Conservation (phyloP, 2,888 invertebrate genomes). For the Ferrisia virgata region DNA sequence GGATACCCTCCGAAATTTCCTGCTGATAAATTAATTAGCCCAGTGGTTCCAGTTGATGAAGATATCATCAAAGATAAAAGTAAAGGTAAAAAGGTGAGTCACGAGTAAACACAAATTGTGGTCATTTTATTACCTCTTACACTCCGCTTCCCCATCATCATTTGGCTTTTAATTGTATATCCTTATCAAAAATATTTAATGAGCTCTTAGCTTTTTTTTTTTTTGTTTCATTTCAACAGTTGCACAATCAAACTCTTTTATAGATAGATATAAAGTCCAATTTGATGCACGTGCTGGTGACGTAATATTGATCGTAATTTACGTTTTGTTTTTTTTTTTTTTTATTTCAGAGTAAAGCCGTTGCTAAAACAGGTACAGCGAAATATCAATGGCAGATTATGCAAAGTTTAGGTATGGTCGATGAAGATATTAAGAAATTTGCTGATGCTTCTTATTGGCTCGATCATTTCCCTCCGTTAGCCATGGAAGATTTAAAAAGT, state of each 20-base stretch:
- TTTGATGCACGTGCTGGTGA: not conserved
- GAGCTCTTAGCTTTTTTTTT: conserved; percentile 22
- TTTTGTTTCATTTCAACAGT: conserved; percentile 30
- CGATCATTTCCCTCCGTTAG: conserved; percentile 92
- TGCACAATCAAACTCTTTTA: not conserved
- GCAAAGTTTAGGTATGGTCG: conserved; percentile 81
- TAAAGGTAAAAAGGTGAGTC: conserved; percentile 77
- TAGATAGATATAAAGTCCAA: not conserved
- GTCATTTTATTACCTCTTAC: not conserved
- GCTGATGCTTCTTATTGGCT: conserved; percentile 90
- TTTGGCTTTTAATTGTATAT: not conserved
- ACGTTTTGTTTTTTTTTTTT: conserved; percentile 11
- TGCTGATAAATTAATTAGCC: conserved; percentile 55
- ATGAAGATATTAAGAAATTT: conserved; percentile 91
- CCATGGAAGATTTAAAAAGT: conserved; percentile 77
- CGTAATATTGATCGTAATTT: not conserved
- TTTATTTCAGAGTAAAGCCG: conserved; percentile 76
- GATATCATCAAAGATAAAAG: conserved; percentile 75
- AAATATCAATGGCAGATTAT: conserved; percentile 99
- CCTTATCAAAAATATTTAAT: not conserved
- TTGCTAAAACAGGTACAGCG: conserved; percentile 81
- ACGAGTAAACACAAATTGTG: not conserved
- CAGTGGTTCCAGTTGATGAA: conserved; percentile 56
- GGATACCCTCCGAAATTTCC: conserved; percentile 93
- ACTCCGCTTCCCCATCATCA: not conserved